Evolutionary conservation across 1,140 invertebrate species (phyloP).

Genomic region (Drosophila teissieri): DNA sequence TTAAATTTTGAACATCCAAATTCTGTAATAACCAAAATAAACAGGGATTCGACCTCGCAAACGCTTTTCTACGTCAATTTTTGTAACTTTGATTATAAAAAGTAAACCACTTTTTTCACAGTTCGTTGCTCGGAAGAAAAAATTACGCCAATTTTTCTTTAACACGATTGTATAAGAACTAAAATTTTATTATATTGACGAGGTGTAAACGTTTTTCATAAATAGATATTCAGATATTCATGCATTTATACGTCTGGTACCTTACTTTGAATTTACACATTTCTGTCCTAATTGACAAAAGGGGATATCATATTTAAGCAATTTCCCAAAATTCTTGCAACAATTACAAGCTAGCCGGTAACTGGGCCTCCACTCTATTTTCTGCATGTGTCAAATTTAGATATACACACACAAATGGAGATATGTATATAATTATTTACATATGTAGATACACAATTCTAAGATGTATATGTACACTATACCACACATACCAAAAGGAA

Average conservation of each 20-base stretch:
- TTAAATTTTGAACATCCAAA: no score
- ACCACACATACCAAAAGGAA: no score
- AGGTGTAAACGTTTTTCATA: slow-evolving; percentile 19
- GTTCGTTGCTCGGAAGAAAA: no score
- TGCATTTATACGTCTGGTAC: not conserved
- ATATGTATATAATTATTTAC: no score
- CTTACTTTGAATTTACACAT: not conserved
- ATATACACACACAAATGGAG: not conserved
- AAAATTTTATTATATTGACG: slow-evolving; percentile 6
- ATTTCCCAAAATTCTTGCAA: not conserved
- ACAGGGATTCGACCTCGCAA: no score
- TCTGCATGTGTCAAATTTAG: no score
- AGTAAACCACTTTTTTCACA: not conserved
- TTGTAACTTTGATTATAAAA: no score
- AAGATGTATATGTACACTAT: no score
- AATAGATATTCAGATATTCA: slow-evolving; percentile 2
- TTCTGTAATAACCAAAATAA: no score
- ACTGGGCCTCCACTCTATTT: no score
- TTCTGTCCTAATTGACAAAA: not conserved
- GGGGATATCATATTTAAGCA: not conserved
- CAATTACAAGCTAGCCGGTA: not conserved
- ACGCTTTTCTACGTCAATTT: no score
- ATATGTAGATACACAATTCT: no score
- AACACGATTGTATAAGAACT: not conserved
- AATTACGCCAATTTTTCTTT: not conserved